Evolutionary conservation across 1,140 invertebrate genomes (phyloP).

Genomic region (Trichomalopsis sarcophagae): DNA sequence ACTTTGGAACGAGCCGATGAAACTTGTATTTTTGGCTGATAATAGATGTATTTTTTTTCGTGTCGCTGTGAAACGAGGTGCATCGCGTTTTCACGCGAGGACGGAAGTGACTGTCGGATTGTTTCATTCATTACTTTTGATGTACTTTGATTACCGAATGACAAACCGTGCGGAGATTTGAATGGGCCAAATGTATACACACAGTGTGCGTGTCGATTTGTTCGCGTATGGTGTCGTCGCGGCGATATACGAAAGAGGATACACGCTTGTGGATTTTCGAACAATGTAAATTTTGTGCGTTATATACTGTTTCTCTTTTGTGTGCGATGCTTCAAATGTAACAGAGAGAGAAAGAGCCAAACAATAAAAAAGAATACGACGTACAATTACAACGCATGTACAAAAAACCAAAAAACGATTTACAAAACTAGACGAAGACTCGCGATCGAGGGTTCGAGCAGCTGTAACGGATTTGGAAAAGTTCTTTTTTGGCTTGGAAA

Average conservation of each 20-base stretch:
- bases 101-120: not conserved
- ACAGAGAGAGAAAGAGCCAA: not conserved
- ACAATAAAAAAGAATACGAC: not conserved
- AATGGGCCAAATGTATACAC: not conserved
- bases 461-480: constrained; percentile 49
- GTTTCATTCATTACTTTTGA: not conserved
- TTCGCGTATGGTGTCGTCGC: not conserved
- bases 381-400: constrained; percentile 7
- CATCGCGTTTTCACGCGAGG: not conserved
- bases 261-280: not conserved
- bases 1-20: not conserved
- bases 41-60: not conserved
- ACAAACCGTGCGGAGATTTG: constrained; percentile 17
- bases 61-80: not conserved
- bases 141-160: constrained; percentile 16
- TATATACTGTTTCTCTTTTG: not conserved
- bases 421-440: constrained; percentile 27
- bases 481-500: not conserved
- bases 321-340: constrained; percentile 1
- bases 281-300: not conserved
- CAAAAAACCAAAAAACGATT: not conserved
- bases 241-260: not conserved
- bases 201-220: not conserved
- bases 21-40: not conserved
- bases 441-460: constrained; percentile 41